A percentile compares a stretch with the other conserved stretches of the same genome.
Evolutionary conservation across 2,888 invertebrate genomes (phyloP).

Genomic region (Acrocera orbiculus): DNA sequence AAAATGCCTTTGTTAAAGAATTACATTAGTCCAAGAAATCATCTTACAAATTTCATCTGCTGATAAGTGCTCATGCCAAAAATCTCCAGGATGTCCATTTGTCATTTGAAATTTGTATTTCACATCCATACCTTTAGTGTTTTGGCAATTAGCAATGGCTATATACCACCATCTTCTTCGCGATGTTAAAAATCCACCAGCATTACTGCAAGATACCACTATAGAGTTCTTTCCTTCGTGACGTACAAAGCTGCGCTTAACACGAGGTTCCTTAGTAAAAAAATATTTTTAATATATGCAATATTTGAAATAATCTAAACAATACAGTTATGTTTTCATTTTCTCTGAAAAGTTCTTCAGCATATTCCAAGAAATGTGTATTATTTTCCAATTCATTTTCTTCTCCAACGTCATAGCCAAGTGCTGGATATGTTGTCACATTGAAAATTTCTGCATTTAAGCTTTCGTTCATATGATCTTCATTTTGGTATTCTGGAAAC

Average conservation of each 20-base stretch:
- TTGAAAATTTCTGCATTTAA: constrained; percentile 15
- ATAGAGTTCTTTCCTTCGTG: too few species aligned
- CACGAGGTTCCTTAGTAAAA: too few species aligned
- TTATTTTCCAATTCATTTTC: constrained; percentile 17
- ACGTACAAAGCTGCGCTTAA: too few species aligned
- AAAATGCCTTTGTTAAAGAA: constrained; percentile 16
- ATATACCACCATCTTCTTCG: constrained; percentile 92
- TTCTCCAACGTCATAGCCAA: constrained; percentile 13
- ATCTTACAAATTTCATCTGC: constrained; percentile 88
- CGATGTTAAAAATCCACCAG: constrained; percentile 56
- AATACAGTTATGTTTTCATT: not conserved
- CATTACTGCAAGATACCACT: constrained; percentile 43
- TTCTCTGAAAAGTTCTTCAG: constrained; percentile 33
- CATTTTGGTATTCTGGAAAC: too few species aligned
- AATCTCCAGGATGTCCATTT: constrained; percentile 61
- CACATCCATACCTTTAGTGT: constrained; percentile 55
- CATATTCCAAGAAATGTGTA: constrained; percentile 32
- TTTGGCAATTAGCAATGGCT: constrained; percentile 64
- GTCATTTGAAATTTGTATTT: constrained; percentile 74
- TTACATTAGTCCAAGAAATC: not conserved
- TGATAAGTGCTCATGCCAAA: constrained; percentile 81
- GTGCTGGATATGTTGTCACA: constrained; percentile 9
- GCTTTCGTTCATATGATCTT: too few species aligned
- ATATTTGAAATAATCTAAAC: not conserved
- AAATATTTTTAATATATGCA: too few species aligned